Base-by-base conservation (phyloP, 2,888 invertebrate species). In the Sphinx pinastri region DNA sequence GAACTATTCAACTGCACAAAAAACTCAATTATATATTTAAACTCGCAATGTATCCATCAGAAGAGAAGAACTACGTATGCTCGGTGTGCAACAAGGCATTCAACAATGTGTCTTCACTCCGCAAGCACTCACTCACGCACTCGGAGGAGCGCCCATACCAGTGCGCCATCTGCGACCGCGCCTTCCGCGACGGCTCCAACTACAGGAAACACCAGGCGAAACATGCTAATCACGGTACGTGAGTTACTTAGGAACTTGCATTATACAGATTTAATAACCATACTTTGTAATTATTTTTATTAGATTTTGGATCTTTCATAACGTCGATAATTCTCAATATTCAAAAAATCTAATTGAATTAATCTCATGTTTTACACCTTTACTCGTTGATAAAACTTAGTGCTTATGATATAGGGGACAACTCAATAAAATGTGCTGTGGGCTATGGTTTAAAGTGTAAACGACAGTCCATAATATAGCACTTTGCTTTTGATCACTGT, bases 151-250 rank as follows among this genome's bases (percentile, higher is more conserved):
- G 95, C 58, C 96, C 96, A 0, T 96, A 94, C 83, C 85, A 88
- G 12, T 96, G 96, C 81, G 89, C 92, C 57, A 86, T 93, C 0
- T 97, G 97, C 80, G 91, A 91, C 86, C 75, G 94, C 80, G 77
- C 96, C 77, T 92, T 96, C 89, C 86, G 95, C 71, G 95, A 96
- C 88, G 89, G 94, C 71, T 96, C 97, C 47, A 96, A 97, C 88
- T 93, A 96, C 57, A 95, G 95, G 79, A 96, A 96, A 81, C 97
- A 97, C 81, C 84, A 88, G 4, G 85, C 84, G 54, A 92, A 90
- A 70, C 93, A 93, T 75, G 85, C 86, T 71, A 55, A 25, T 19
- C 16, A 19, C 4, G 81, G 86, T 85, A 59, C 3, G 14, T 0
- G 10, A 38, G 38, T 51, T 51, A 51, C 51, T 10, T 51, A 51